These are phyloP conservation scores for Cygnus atratus DNA, from an alignment of 2,113 vertebrate genomes.

Conservation along the genomic window DNA sequence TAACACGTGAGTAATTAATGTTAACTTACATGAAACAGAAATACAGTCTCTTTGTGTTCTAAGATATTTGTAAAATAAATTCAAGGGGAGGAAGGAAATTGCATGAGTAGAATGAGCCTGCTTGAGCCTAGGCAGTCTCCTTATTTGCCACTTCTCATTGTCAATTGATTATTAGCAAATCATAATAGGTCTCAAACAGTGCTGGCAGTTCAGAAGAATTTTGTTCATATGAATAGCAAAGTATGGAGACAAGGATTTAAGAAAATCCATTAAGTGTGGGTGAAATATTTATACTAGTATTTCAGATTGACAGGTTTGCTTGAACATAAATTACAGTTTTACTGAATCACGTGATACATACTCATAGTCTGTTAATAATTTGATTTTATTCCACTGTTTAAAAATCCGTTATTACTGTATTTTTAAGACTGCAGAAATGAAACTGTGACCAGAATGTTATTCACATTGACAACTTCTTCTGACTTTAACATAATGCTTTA, in stretches of 20 bases:
- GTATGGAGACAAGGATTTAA: not conserved
- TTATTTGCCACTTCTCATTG: not conserved
- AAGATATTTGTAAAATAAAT: not conserved
- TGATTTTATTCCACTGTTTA: conserved; percentile 46
- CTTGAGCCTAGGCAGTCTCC: not conserved
- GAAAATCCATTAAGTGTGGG: not conserved
- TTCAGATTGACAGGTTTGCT: not conserved
- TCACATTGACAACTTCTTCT: conserved; percentile 40
- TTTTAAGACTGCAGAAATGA: conserved; percentile 48
- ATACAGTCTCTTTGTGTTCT: not conserved
- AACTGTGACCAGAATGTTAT: conserved; percentile 36
- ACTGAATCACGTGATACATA: not conserved
- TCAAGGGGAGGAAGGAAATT: not conserved
- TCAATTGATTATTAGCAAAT: not conserved
- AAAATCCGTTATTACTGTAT: conserved; percentile 47
- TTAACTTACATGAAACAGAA: not conserved
- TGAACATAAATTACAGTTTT: not conserved
- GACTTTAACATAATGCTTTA: conserved; percentile 42
- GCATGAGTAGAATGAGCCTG: not conserved
- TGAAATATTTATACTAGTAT: not conserved
- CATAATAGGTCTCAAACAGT: not conserved
- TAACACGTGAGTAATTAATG: not conserved
- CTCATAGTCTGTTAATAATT: conserved; percentile 37
- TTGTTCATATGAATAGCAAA: not conserved
- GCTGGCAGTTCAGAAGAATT: not conserved